Evolutionary conservation across 2,797 vertebrate genomes (phyloP).

Genomic region (Chanos chanos): DNA sequence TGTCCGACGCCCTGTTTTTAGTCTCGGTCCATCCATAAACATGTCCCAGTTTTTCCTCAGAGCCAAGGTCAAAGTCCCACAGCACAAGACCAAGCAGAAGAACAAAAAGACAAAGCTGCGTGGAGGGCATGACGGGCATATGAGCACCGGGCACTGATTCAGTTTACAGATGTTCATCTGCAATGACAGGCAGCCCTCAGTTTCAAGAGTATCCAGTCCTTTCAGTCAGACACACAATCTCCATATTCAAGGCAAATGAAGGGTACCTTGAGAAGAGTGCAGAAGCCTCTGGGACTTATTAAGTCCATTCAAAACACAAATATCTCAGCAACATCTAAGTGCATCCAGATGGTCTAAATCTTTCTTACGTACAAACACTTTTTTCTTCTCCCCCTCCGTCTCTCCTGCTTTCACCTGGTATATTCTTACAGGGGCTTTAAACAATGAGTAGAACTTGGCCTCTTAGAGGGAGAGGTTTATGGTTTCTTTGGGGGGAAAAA

Average conservation of each 20-base stretch:
- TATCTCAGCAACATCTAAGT: slow-evolving; percentile 19
- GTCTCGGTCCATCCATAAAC: slow-evolving; percentile 39
- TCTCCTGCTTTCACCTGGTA: slow-evolving; percentile 5
- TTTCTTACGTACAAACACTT: not conserved
- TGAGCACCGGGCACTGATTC: not conserved
- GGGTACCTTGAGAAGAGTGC: not conserved
- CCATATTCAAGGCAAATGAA: not conserved
- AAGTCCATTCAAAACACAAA: slow-evolving; percentile 20
- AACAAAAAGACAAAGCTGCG: too few species aligned
- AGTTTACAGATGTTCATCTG: too few species aligned
- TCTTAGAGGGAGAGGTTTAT: too few species aligned
- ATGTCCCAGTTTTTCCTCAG: slow-evolving; percentile 41
- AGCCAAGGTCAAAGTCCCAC: too few species aligned
- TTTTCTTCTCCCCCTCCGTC: not conserved
- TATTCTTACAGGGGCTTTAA: too few species aligned
- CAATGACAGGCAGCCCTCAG: too few species aligned
- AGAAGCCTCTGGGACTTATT: slow-evolving; percentile 17
- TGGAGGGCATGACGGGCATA: not conserved
- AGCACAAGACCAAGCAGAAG: too few species aligned
- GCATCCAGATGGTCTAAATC: slow-evolving; percentile 6
- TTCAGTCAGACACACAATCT: not conserved
- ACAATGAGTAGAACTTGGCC: too few species aligned
- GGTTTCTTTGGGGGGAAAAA: too few species aligned
- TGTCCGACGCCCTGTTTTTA: slow-evolving; percentile 40
- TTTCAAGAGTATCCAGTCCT: too few species aligned